Evolutionary conservation across 2,113 vertebrate genomes (phyloP).

Genomic region (Phoenicopterus ruber): DNA sequence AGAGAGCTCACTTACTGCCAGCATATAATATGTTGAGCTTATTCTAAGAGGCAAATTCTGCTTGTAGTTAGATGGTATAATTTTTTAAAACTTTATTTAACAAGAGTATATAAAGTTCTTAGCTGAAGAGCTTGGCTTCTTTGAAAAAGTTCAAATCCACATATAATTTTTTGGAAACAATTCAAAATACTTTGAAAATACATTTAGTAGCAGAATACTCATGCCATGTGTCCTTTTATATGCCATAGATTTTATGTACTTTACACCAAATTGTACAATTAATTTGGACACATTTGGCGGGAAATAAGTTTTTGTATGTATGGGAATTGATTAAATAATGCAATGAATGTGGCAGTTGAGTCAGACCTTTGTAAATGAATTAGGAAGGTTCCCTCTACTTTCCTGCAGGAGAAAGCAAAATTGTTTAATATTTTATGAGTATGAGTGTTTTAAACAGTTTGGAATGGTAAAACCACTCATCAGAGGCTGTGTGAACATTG

Average conservation of each 20-base stretch:
- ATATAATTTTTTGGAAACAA: background rate
- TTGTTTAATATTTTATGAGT: conserved; percentile 69
- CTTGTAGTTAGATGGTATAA: background rate
- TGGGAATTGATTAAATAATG: conserved; percentile 43
- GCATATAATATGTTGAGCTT: background rate
- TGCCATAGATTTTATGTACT: background rate
- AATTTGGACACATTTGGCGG: conserved; percentile 14
- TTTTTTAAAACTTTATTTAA: background rate
- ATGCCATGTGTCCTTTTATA: background rate
- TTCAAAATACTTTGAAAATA: background rate
- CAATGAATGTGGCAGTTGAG: conserved; percentile 25
- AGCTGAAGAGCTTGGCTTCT: background rate
- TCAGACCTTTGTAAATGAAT: conserved; percentile 57
- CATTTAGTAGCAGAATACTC: background rate
- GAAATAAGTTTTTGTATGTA: conserved; percentile 19
- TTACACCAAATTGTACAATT: background rate
- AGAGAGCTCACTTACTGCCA: background rate
- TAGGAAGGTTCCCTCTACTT: conserved; percentile 32
- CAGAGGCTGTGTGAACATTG: conserved; percentile 36
- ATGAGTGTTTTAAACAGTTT: conserved; percentile 70
- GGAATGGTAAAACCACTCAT: conserved; percentile 56
- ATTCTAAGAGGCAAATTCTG: background rate
- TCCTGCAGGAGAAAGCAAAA: conserved; percentile 48
- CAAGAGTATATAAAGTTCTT: background rate
- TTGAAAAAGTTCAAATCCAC: background rate